Conservation (phyloP, 2,113 vertebrate species). For the Pygoscelis antarcticus region DNA sequence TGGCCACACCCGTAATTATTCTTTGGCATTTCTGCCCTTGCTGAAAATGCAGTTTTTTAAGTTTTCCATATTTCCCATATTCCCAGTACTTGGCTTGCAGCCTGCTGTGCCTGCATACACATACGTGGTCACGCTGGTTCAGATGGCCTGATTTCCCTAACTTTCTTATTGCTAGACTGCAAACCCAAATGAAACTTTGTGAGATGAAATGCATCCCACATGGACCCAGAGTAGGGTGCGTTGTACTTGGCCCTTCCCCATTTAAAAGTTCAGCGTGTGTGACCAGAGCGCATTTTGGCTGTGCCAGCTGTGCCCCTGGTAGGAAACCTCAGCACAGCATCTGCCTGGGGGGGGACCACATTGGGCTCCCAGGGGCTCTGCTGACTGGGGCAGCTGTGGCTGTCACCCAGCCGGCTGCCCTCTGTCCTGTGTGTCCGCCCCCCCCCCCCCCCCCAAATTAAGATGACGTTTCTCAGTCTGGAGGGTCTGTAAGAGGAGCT, state of each 20-base stretch:
- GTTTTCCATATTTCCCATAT: background rate
- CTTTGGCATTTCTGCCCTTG: background rate
- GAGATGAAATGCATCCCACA: background rate
- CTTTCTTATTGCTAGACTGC: background rate
- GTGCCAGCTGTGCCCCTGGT: background rate
- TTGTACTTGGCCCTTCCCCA: background rate
- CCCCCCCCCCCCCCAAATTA: background rate
- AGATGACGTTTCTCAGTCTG: accelerated
- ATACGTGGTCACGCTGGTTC: background rate
- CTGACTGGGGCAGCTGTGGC: background rate
- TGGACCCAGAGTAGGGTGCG: accelerated
- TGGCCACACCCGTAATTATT: background rate
- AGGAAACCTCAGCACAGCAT: background rate
- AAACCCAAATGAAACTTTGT: background rate
- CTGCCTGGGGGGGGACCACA: accelerated
- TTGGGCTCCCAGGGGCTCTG: background rate
- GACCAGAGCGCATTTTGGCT: background rate
- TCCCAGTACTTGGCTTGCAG: background rate
- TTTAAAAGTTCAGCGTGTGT: background rate
- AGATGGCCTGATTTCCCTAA: background rate
- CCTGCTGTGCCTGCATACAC: background rate
- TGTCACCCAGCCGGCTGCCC: background rate
- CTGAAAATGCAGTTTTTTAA: background rate
- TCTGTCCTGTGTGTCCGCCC: background rate
- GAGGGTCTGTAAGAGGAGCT: background rate